Conservation (phyloP, 2,888 invertebrate species). For the Antheraea assamensis region DNA sequence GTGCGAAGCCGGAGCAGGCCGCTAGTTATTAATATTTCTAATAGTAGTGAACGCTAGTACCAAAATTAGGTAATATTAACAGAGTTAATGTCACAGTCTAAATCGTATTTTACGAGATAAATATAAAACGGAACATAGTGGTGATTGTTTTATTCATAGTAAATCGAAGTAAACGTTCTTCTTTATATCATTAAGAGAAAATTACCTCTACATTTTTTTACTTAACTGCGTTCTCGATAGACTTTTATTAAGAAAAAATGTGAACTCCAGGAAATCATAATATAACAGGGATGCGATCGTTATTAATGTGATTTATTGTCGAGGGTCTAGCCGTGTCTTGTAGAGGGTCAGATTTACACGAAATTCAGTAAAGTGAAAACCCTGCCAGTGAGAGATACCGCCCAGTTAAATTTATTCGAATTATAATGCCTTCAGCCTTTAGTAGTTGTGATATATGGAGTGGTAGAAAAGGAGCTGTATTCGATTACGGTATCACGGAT, state of each 20-base stretch:
- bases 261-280: background rate
- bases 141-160: background rate
- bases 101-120: too few relatives aligned
- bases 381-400: constrained; percentile 56
- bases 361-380: constrained; percentile 52
- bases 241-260: constrained; percentile 10
- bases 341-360: constrained; percentile 55
- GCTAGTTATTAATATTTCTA: too few relatives aligned
- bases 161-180: background rate
- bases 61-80: too few relatives aligned
- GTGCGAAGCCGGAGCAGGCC: too few relatives aligned
- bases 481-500: background rate
- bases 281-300: constrained; percentile 10
- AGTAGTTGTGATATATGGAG: constrained; percentile 12
- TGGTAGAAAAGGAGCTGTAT: background rate
- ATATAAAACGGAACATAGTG: too few relatives aligned
- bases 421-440: constrained; percentile 29
- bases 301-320: constrained; percentile 60
- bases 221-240: background rate
- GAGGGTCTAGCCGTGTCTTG: constrained; percentile 32
- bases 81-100: too few relatives aligned
- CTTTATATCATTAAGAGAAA: background rate
- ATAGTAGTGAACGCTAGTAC: too few relatives aligned
- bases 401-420: constrained; percentile 39
- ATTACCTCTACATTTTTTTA: background rate